Evolutionary conservation across 2,797 vertebrate species (phyloP).

Genomic region (Otus scops): DNA sequence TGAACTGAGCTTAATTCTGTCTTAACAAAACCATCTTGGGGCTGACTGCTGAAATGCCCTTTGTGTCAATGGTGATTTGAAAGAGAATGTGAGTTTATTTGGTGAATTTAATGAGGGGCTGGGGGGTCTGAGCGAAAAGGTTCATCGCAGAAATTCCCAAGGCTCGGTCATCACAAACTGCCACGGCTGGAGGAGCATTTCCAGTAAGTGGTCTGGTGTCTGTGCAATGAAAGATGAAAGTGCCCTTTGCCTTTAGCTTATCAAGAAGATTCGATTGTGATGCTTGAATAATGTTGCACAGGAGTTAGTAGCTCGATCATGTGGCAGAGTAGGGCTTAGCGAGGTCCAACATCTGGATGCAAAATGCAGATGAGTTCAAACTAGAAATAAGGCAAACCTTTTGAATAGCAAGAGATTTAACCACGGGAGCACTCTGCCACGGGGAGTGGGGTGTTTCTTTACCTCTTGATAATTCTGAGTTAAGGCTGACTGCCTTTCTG

Average conservation of each 20-base stretch:
- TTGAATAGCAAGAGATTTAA: background rate
- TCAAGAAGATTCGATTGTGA: background rate
- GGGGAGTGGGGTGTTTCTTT: background rate
- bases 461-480: background rate
- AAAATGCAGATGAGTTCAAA: background rate
- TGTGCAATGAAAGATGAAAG: background rate
- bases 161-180: fast-evolving
- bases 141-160: background rate
- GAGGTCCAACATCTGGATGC: background rate
- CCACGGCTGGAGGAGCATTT: background rate
- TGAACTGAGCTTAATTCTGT: background rate
- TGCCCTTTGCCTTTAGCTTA: background rate
- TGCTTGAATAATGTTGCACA: background rate
- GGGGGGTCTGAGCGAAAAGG: background rate
- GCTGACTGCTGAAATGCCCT: background rate
- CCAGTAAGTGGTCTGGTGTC: background rate
- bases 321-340: background rate
- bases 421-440: background rate
- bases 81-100: background rate
- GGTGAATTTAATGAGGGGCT: background rate
- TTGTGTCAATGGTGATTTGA: background rate
- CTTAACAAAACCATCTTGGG: background rate
- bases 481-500: background rate
- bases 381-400: background rate
- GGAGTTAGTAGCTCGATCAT: background rate